phyloP scores from a whole-genome alignment of 2,888 invertebrate genomes.

The Tachina grossa region DNA sequence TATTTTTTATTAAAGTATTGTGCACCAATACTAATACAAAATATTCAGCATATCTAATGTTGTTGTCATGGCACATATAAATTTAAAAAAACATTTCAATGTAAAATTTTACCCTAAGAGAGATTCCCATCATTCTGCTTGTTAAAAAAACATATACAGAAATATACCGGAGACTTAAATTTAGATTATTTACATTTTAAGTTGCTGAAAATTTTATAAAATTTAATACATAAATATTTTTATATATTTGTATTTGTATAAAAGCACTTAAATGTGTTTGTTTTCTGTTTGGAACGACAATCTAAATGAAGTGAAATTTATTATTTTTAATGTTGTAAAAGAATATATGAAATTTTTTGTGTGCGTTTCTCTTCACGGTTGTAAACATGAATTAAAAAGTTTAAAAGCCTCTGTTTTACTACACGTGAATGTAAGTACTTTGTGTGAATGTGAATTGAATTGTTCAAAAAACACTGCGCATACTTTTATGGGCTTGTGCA shows the following conservation, averaged over 20 bases:
- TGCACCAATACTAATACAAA: no score
- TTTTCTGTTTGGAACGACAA: neutral
- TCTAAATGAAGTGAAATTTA: slow-evolving; percentile 13
- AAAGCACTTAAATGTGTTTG: neutral
- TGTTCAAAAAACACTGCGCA: slow-evolving; percentile 39
- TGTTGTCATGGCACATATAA: no score
- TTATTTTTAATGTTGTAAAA: neutral
- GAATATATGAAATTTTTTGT: slow-evolving; percentile 30
- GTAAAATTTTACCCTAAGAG: no score
- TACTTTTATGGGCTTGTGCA: slow-evolving; percentile 49
- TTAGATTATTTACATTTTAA: no score
- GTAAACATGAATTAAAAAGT: slow-evolving; percentile 61
- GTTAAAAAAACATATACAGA: no score
- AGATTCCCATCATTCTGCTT: no score
- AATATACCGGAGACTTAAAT: no score
- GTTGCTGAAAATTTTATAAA: no score
- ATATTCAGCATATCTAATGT: no score
- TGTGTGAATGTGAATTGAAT: slow-evolving; percentile 7
- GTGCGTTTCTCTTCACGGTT: slow-evolving; percentile 25
- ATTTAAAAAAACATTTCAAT: no score
- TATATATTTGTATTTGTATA: neutral
- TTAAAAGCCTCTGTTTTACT: slow-evolving; percentile 52
- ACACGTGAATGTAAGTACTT: neutral
- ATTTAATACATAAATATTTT: no score
- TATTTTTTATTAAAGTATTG: no score